These are phyloP conservation scores for Poecilia picta DNA, from an alignment of 2,797 vertebrate genomes.

Conservation along the genomic window DNA sequence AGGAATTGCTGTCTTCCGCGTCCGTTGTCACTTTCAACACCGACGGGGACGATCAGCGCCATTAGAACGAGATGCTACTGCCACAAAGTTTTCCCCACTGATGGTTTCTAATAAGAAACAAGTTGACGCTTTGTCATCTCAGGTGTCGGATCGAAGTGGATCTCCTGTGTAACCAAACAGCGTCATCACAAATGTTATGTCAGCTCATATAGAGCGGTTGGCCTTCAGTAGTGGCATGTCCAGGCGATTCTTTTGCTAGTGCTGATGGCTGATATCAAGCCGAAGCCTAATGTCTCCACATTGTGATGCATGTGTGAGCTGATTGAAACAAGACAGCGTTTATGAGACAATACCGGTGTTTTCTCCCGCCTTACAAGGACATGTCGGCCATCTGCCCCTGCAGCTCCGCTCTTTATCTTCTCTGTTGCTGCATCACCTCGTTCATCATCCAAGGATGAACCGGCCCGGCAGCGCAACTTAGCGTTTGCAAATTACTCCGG, in stretches of 20 bases:
- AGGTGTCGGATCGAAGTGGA: conserved; percentile 1
- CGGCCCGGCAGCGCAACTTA: background rate
- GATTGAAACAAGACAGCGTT: background rate
- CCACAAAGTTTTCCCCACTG: conserved; percentile 4
- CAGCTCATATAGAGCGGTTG: background rate
- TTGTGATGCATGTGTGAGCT: background rate
- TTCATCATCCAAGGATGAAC: conserved; percentile 8
- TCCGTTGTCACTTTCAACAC: conserved; percentile 6
- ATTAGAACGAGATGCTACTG: background rate
- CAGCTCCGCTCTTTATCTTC: background rate
- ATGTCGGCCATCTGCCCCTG: conserved; percentile 11
- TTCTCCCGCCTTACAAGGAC: conserved; percentile 4
- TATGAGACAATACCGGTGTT: background rate
- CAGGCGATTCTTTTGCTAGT: background rate
- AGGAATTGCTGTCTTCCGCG: background rate
- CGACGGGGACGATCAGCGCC: background rate
- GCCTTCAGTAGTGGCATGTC: background rate
- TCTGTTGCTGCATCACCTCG: background rate
- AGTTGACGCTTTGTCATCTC: background rate
- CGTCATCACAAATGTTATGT: background rate
- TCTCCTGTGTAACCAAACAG: background rate
- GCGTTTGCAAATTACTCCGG: background rate
- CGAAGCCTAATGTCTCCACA: background rate
- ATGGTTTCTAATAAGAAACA: conserved; percentile 8
- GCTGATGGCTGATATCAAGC: background rate